Evolutionary conservation across 1,140 invertebrate genomes (phyloP).

Genomic region (Amyelois transitella): DNA sequence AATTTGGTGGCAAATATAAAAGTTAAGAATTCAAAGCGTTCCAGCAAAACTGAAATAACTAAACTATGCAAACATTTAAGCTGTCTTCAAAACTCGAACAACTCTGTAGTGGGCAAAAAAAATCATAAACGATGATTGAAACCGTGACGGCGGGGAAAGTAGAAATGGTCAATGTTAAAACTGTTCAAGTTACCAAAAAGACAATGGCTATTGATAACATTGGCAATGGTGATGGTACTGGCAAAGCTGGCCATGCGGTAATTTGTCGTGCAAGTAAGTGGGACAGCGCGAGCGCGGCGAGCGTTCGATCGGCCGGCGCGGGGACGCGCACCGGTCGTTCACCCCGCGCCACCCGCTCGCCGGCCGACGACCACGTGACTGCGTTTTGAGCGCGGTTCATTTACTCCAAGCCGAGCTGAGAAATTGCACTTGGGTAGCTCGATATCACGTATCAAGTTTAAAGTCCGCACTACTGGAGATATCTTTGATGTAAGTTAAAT

Average conservation of each 20-base stretch:
- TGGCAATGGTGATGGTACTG: not conserved
- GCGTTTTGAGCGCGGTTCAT: conserved; percentile 15
- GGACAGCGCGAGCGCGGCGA: conserved; percentile 26
- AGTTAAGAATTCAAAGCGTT: no score
- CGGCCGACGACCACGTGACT: conserved; percentile 17
- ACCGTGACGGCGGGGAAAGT: no score
- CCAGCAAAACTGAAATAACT: no score
- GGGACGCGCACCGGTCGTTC: conserved; percentile 61
- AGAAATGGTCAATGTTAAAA: no score
- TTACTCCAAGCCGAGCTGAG: conserved; percentile 10
- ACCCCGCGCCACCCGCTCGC: conserved; percentile 41
- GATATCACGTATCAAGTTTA: not conserved
- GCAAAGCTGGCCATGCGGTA: conserved; percentile 2
- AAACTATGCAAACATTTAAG: not conserved
- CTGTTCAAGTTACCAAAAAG: no score
- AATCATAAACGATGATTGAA: no score
- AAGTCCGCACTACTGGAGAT: not conserved
- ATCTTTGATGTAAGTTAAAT: no score
- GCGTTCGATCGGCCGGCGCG: conserved; percentile 60
- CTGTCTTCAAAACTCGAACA: not conserved
- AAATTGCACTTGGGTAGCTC: not conserved
- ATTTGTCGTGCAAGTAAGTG: conserved; percentile 42
- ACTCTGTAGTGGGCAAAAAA: no score
- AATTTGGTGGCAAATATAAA: no score
- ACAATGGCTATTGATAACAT: not conserved